These are phyloP conservation scores for Cyphomyrus plagiostoma DNA, from an alignment of 2,113 vertebrate genomes.

Conservation along the genomic window DNA sequence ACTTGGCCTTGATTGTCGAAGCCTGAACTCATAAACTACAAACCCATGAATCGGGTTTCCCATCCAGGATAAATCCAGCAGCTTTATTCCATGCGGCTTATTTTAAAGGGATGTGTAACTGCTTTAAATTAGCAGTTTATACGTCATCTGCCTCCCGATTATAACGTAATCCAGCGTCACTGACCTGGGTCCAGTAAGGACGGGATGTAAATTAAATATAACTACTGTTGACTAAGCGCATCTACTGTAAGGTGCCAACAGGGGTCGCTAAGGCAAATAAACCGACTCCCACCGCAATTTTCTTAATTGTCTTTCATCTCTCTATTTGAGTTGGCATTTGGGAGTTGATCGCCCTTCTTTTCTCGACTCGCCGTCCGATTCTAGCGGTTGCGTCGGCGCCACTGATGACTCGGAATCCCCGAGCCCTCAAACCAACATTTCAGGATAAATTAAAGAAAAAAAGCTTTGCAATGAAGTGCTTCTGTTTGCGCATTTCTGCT, in stretches of 20 bases:
- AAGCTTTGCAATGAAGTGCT: not conserved
- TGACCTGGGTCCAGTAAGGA: not conserved
- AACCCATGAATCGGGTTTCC: not conserved
- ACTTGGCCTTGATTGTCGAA: not conserved
- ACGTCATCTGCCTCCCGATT: not conserved
- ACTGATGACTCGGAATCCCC: not conserved
- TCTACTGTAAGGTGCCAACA: not conserved
- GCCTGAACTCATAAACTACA: not conserved
- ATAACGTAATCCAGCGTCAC: not conserved
- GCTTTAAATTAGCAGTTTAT: not conserved
- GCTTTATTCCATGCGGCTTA: not conserved
- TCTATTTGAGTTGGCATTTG: not conserved
- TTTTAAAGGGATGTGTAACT: not conserved
- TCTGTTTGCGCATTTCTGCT: not conserved
- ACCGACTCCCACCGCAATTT: not conserved
- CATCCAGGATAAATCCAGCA: not conserved
- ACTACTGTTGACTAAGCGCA: not conserved
- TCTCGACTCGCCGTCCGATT: not conserved
- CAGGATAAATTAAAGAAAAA: not conserved
- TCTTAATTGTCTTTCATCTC: slow-evolving; percentile 1
- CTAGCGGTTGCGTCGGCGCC: not conserved
- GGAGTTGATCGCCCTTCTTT: not conserved
- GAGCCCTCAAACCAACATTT: not conserved
- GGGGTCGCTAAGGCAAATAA: not conserved
- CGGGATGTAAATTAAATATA: not conserved